Percentiles rank a stretch among this genome's conserved stretches.
phyloP scores from a whole-genome alignment of 30 jellyfish, hydroid and myxozoan species.

The Aurelia sp. region DNA sequence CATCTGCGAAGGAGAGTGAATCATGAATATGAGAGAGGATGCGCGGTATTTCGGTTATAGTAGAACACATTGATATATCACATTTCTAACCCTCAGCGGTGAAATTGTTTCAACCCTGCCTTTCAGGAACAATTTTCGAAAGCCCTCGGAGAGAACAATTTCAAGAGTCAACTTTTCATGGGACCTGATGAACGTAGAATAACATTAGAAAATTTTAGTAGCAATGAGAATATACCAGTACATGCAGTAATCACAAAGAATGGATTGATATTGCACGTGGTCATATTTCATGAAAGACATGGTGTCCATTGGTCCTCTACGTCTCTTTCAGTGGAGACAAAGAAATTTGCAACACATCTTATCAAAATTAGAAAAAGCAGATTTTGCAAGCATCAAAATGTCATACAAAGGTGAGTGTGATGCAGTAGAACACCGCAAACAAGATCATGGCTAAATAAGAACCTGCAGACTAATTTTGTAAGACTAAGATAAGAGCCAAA shows the following conservation, averaged over 20 bases:
- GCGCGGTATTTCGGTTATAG: too few relatives aligned
- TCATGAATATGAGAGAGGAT: too few relatives aligned
- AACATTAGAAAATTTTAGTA: constrained; percentile 12
- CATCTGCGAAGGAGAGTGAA: too few relatives aligned
- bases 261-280: constrained; percentile 13
- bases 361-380: neutral
- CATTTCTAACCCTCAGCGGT: too few relatives aligned
- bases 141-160: constrained; percentile 1
- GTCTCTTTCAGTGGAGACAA: constrained; percentile 3
- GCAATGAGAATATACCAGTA: neutral
- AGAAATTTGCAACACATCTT: neutral
- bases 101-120: neutral
- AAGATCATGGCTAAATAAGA: too few relatives aligned
- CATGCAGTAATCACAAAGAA: constrained; percentile 25
- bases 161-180: constrained; percentile 16
- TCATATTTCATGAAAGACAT: constrained; percentile 24
- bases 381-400: constrained; percentile 46
- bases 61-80: too few relatives aligned
- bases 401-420: constrained; percentile 11
- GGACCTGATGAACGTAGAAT: constrained; percentile 40
- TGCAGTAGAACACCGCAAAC: too few relatives aligned
- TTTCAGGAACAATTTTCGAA: constrained; percentile 34
- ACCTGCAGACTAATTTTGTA: too few relatives aligned
- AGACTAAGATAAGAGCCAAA: too few relatives aligned
- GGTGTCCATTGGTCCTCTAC: constrained; percentile 34